These are phyloP conservation scores for Drosophila chauvacae DNA, from an alignment of 1,140 invertebrate genomes.

Conservation along the genomic window DNA sequence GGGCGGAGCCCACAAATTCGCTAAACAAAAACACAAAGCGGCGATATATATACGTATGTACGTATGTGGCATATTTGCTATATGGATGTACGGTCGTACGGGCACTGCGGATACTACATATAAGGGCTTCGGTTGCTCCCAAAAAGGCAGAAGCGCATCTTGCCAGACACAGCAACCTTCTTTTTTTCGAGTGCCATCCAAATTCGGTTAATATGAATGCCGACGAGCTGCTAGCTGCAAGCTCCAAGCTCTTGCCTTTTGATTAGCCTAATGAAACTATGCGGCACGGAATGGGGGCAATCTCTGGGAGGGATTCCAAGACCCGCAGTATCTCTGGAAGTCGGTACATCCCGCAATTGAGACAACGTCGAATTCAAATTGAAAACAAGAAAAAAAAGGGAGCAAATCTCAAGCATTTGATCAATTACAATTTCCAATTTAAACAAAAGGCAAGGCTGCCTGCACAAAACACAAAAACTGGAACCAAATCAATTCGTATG, in stretches of 20 bases:
- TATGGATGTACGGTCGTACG: constrained; percentile 14
- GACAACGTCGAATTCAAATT: constrained; percentile 71
- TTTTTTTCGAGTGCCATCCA: constrained; percentile 55
- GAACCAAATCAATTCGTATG: constrained; percentile 66
- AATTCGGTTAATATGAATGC: constrained; percentile 76
- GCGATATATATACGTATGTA: not conserved
- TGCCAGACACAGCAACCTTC: constrained; percentile 35
- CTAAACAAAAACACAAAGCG: constrained; percentile 76
- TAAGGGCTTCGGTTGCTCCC: constrained; percentile 45
- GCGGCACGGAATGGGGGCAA: constrained; percentile 47
- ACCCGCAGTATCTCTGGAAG: constrained; percentile 3
- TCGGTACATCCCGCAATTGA: constrained; percentile 53
- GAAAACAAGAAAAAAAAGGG: constrained; percentile 17
- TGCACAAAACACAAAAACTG: constrained; percentile 43
- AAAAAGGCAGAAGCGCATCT: constrained; percentile 57
- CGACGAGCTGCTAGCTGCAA: constrained; percentile 3
- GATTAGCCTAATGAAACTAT: constrained; percentile 82
- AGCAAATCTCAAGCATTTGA: constrained; percentile 79
- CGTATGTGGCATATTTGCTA: constrained; percentile 5
- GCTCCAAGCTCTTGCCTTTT: constrained; percentile 50
- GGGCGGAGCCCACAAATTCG: constrained; percentile 79
- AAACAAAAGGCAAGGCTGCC: constrained; percentile 49
- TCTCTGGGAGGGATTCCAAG: not conserved
- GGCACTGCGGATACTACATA: constrained; percentile 61
- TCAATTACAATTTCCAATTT: constrained; percentile 83